Base-by-base conservation (phyloP, 2,113 vertebrate genomes). In the Camelus bactrianus region DNA sequence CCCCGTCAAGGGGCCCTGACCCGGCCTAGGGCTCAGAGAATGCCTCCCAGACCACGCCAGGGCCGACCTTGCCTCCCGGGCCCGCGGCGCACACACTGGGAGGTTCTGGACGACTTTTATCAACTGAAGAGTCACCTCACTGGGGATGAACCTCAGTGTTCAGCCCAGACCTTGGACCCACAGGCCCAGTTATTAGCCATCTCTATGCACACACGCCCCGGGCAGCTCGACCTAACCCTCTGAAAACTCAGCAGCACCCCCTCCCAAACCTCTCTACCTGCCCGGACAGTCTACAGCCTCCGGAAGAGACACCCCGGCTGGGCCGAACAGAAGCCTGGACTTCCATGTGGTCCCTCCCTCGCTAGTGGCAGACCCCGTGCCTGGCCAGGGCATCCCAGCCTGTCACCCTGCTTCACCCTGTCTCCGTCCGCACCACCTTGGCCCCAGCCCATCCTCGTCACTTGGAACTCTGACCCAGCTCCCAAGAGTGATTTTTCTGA, bases 401-500 rank as follows among this genome's bases (percentile, higher is more conserved):
- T 26, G n/a, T 28, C 42, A 46, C 14, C 22, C 84, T 20, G 67
- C 30, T 69, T 56, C 77, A 4, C 15, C 15, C 50, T 17, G 15
- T 20, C 19, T 32, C 35, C 28, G 8, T 7, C 2, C 24, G 26
- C 2, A 2, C 62, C 9, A 6, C 6, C 32, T 8, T 48, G 0
- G 26, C 46, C 67, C 10, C 48, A 46, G 62, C 42, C 72, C 52
- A 15, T 48, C 60, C 64, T 79, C 69, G 30, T 28, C 35, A 70
- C 56, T 48, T 91, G 42, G 65, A 30, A 87, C 56, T 77, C 6
- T 60, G 60, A 70, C n/a, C 67, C 76, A 70, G 0, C 70, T 79
- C 67, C 81, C n/a, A 88, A 52, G 4, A 72, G 15, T 32, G 54
- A 48, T 19, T 82, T 92, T 81, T 60, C 58, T 54, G 56, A 94